These are phyloP conservation scores for Cossypha heuglini DNA, from an alignment of 2,797 vertebrate genomes.

Conservation along the genomic window DNA sequence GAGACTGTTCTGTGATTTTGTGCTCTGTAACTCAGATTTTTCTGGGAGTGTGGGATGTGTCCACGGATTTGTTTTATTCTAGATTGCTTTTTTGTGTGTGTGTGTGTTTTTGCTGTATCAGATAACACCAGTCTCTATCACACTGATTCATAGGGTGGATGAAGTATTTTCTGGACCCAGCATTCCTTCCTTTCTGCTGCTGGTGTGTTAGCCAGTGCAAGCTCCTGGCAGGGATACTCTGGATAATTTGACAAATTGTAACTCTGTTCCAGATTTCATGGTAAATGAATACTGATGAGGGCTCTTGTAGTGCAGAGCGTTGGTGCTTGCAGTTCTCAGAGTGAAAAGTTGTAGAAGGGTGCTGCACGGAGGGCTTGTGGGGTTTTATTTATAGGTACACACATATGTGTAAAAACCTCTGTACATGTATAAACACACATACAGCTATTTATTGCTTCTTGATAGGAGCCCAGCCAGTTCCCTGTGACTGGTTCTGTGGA, in stretches of 20 bases:
- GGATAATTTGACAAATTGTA: not conserved
- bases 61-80: not conserved
- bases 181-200: not conserved
- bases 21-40: not conserved
- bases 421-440: fast-evolving
- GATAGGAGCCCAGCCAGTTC: not conserved
- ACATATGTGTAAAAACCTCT: not conserved
- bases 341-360: not conserved
- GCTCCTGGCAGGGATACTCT: not conserved
- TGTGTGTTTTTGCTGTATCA: not conserved
- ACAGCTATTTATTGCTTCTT: not conserved
- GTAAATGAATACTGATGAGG: not conserved
- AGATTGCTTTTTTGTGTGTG: not conserved
- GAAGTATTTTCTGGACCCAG: not conserved
- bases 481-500: not conserved
- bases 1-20: not conserved
- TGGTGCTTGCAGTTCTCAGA: not conserved
- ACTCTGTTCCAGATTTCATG: not conserved
- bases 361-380: not conserved
- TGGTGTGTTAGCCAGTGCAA: not conserved
- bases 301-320: not conserved
- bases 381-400: fast-evolving
- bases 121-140: not conserved
- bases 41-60: not conserved
- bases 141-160: not conserved